Evolutionary conservation across 2,888 invertebrate genomes (phyloP).

Genomic region (Conomelus anceps): DNA sequence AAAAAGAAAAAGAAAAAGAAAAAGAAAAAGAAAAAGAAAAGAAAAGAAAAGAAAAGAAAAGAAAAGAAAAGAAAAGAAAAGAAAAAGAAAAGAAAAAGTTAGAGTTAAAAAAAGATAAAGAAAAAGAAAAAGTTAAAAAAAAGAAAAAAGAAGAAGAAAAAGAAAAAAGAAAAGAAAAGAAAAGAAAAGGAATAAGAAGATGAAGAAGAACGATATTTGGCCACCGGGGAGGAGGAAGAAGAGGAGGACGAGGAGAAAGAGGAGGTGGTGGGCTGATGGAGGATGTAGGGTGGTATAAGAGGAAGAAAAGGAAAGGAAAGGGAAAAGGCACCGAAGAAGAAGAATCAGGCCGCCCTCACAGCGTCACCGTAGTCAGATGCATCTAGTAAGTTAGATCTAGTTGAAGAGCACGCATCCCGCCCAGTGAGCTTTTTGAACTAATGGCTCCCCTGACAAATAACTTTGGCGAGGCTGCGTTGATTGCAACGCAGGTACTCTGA

Average conservation of each 20-base stretch:
- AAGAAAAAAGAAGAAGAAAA: too few species aligned
- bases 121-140: neutral
- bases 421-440: neutral
- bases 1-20: neutral
- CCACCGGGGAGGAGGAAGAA: too few species aligned
- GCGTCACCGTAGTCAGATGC: neutral
- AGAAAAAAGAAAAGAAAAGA: too few species aligned
- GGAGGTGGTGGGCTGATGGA: too few species aligned
- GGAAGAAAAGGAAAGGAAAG: too few species aligned
- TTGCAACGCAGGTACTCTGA: neutral
- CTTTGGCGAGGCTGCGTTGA: neutral
- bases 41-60: neutral
- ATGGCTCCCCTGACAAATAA: neutral
- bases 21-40: neutral
- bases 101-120: neutral
- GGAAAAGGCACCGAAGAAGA: too few species aligned
- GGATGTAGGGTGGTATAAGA: too few species aligned
- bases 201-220: too few species aligned
- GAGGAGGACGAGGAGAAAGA: too few species aligned
- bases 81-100: neutral
- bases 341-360: neutral
- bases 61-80: neutral
- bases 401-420: neutral
- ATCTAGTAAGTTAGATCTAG: neutral
- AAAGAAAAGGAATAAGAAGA: too few species aligned